Percentiles rank a stretch among this genome's conserved stretches.
Conservation (phyloP, 2,888 invertebrate species). For the Aspidiotus rigidus region DNA sequence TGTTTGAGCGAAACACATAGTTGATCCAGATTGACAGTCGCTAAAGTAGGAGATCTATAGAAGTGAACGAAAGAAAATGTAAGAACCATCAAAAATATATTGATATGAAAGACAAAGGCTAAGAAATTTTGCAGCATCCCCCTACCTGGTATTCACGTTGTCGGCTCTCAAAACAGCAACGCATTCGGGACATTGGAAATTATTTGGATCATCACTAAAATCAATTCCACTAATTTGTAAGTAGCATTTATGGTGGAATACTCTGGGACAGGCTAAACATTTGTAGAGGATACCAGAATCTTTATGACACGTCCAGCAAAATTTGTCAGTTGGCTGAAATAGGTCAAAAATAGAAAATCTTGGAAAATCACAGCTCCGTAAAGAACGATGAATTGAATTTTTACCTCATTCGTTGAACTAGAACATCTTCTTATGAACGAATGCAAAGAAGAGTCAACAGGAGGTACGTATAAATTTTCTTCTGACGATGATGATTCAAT, state of each 20-base stretch:
- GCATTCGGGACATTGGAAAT: slow-evolving; percentile 67
- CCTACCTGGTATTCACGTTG: slow-evolving; percentile 57
- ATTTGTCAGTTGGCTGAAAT: slow-evolving; percentile 53
- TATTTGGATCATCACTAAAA: slow-evolving; percentile 5
- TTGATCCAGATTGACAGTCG: slow-evolving; percentile 28
- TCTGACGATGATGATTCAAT: slow-evolving; percentile 19
- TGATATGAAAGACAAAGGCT: too few relatives aligned
- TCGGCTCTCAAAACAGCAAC: slow-evolving; percentile 61
- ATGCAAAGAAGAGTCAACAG: neutral
- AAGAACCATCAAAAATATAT: too few relatives aligned
- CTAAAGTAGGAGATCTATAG: slow-evolving; percentile 22
- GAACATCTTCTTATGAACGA: slow-evolving; percentile 8
- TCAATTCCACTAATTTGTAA: slow-evolving; percentile 41
- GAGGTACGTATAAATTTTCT: slow-evolving; percentile 5
- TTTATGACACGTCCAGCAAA: slow-evolving; percentile 87
- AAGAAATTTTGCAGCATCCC: slow-evolving; percentile 1
- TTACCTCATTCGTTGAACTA: slow-evolving; percentile 16
- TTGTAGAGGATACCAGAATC: slow-evolving; percentile 49
- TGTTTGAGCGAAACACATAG: slow-evolving; percentile 23
- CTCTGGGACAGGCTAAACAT: slow-evolving; percentile 76
- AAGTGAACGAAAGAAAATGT: neutral
- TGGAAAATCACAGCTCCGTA: too few relatives aligned
- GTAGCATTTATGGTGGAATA: slow-evolving; percentile 69
- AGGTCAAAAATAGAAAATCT: too few relatives aligned
- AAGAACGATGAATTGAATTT: neutral